phyloP scores from a whole-genome alignment of 2,888 invertebrate species.

The Oasisia sp. region DNA sequence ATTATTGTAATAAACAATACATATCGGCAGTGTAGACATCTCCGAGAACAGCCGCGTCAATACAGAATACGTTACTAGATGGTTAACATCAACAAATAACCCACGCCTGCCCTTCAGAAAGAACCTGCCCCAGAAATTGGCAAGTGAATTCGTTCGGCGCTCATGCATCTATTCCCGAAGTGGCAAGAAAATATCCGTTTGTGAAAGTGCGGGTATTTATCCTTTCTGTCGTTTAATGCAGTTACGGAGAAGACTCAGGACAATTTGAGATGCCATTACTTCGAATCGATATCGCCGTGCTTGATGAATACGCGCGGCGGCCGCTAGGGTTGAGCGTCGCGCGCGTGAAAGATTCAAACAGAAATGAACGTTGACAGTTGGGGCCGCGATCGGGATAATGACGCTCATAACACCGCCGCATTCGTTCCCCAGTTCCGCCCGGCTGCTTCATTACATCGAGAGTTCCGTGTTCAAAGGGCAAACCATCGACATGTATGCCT shows the following conservation, averaged over 20 bases:
- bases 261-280: neutral
- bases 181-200: neutral
- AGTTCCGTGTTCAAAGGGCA: neutral
- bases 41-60: neutral
- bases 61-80: neutral
- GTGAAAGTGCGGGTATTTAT: neutral
- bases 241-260: neutral
- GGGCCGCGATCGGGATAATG: neutral
- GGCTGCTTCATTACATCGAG: neutral
- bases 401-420: neutral
- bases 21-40: neutral
- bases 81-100: neutral
- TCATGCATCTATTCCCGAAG: neutral
- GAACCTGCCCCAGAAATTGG: neutral
- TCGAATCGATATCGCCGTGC: neutral
- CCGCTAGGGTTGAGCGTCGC: neutral
- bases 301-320: neutral
- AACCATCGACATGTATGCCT: no score
- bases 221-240: neutral
- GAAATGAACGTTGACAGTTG: neutral
- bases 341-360: constrained; percentile 1
- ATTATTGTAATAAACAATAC: neutral
- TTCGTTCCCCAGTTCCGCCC: neutral
- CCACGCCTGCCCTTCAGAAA: neutral
- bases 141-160: neutral